Evolutionary conservation across 2,113 vertebrate species (phyloP).

Genomic region (Hemiprocne comata): DNA sequence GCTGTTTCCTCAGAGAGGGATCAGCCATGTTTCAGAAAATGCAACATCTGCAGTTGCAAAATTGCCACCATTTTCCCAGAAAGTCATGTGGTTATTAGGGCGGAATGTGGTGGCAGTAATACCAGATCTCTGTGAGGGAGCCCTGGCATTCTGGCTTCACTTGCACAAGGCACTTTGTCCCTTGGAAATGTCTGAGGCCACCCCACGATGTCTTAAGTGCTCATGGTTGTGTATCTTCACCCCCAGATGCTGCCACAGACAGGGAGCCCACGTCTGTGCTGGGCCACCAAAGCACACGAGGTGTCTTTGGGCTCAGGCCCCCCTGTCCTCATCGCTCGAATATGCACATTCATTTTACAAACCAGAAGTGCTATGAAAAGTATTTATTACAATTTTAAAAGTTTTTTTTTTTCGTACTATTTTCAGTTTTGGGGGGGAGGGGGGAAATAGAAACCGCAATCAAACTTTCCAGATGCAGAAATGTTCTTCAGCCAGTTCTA

Average conservation of each 20-base stretch:
- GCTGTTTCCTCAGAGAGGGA: neutral
- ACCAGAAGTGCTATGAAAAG: neutral
- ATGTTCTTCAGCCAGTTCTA: neutral
- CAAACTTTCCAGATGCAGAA: constrained; percentile 9
- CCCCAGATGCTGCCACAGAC: neutral
- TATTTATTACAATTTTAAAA: neutral
- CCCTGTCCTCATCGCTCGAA: neutral
- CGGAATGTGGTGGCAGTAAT: fast-evolving
- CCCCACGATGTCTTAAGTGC: fast-evolving
- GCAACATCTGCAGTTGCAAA: neutral
- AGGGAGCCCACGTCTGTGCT: fast-evolving
- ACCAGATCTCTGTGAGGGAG: neutral
- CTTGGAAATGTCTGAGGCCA: neutral
- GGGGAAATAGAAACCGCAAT: neutral
- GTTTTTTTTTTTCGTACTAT: neutral
- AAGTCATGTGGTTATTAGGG: fast-evolving
- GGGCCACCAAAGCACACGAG: fast-evolving
- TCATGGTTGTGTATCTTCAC: fast-evolving
- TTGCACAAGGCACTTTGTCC: neutral
- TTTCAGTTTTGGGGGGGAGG: neutral
- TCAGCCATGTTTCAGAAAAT: neutral
- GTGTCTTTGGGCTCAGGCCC: neutral
- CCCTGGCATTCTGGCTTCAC: neutral
- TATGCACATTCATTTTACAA: fast-evolving
- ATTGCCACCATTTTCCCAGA: neutral